These are phyloP conservation scores for Lycocorax pyrrhopterus DNA, from an alignment of 2,113 vertebrate genomes.

Conservation along the genomic window DNA sequence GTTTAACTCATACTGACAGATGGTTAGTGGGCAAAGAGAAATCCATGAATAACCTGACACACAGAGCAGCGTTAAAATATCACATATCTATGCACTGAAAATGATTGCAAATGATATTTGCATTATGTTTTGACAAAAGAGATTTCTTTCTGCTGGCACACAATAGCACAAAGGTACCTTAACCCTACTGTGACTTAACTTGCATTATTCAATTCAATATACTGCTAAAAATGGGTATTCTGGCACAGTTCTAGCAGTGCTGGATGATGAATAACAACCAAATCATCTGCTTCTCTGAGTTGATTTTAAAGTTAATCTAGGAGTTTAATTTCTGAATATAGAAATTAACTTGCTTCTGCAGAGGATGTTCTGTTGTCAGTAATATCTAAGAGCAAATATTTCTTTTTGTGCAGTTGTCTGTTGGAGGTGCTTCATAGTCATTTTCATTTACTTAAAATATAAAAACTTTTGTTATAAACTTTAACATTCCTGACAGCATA, in stretches of 20 bases:
- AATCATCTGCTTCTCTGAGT: not conserved
- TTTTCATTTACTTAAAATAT: not conserved
- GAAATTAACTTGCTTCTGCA: not conserved
- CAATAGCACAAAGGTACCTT: not conserved
- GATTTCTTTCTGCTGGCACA: not conserved
- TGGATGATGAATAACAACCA: not conserved
- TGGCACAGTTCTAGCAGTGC: not conserved
- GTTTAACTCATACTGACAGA: not conserved
- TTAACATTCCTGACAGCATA: not conserved
- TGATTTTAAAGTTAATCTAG: not conserved
- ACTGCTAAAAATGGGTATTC: not conserved
- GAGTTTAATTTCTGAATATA: not conserved
- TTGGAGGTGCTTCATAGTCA: not conserved
- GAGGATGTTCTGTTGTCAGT: not conserved
- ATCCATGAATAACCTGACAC: slow-evolving; percentile 8
- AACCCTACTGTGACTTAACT: not conserved
- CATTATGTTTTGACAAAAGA: slow-evolving; percentile 8
- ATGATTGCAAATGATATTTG: not conserved
- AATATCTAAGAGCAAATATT: not conserved
- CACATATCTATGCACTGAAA: not conserved
- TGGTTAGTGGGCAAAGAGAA: slow-evolving; percentile 23
- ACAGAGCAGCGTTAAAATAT: slow-evolving; percentile 8
- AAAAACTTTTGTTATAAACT: not conserved
- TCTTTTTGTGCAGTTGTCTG: not conserved
- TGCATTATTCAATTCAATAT: not conserved